These are phyloP conservation scores for Drosophila macrothrix DNA, from an alignment of 2,888 invertebrate genomes.

Conservation along the genomic window DNA sequence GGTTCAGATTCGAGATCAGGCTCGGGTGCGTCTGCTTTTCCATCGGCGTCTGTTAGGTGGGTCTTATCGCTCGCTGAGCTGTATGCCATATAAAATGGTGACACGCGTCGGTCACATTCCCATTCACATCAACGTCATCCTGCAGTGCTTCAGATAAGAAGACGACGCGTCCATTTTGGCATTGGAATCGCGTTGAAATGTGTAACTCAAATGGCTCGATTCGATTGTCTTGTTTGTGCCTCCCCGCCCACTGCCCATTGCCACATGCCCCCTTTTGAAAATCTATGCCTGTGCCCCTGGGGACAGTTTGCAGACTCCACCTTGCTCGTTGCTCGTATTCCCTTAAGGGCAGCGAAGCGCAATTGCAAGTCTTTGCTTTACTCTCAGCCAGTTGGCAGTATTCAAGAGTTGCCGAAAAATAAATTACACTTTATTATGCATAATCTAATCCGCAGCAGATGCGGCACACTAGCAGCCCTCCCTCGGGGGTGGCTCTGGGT, in stretches of 20 bases:
- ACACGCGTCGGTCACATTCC: constrained; percentile 68
- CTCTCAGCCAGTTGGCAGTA: constrained; percentile 51
- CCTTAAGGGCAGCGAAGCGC: constrained; percentile 15
- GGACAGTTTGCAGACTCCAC: constrained; percentile 49
- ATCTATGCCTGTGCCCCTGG: constrained; percentile 48
- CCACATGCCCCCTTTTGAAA: constrained; percentile 14
- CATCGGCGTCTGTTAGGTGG: constrained; percentile 9
- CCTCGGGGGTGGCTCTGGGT: constrained; percentile 14
- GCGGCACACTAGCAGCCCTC: constrained; percentile 59
- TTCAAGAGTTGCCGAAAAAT: constrained; percentile 69
- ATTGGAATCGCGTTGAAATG: constrained; percentile 70
- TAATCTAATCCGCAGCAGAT: constrained; percentile 85
- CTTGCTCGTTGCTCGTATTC: constrained; percentile 44
- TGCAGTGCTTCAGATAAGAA: constrained; percentile 63
- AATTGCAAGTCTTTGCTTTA: constrained; percentile 29
- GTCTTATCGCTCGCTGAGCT: constrained; percentile 49
- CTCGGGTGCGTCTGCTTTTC: constrained; percentile 3
- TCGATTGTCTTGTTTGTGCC: constrained; percentile 48
- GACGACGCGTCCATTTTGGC: constrained; percentile 42
- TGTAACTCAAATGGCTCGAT: constrained; percentile 68
- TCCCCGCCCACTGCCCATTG: not conserved
- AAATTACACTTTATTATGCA: constrained; percentile 85
- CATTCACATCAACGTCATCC: constrained; percentile 42
- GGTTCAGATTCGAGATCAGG: not conserved
- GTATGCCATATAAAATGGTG: constrained; percentile 81